Evolutionary conservation across 2,888 invertebrate species (phyloP).

Genomic region (Palloptera scutellata): DNA sequence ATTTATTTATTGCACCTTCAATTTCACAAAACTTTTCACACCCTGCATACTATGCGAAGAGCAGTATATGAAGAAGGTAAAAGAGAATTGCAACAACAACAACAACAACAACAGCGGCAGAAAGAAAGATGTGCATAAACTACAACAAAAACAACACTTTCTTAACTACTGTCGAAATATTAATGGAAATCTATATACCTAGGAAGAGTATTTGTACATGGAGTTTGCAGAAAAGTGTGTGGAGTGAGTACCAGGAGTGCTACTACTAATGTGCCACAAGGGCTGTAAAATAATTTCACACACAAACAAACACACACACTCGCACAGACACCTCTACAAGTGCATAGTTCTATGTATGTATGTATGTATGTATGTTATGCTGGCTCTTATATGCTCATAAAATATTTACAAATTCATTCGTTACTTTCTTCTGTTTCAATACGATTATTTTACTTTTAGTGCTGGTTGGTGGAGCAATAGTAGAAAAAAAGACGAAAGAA

Average conservation of each 20-base stretch:
- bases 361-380: not conserved
- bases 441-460: no score
- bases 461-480: no score
- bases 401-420: conserved; percentile 62
- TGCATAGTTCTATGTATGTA: conserved; percentile 10
- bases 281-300: conserved; percentile 51
- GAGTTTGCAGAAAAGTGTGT: no score
- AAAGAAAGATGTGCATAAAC: not conserved
- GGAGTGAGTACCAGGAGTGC: no score
- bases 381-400: conserved; percentile 56
- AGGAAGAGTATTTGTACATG: no score
- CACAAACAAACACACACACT: conserved; percentile 1
- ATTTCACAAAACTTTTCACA: no score
- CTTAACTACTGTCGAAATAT: conserved; percentile 47
- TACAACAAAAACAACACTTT: not conserved
- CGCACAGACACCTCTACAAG: conserved; percentile 1
- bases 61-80: no score
- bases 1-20: conserved; percentile 25
- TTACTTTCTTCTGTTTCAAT: conserved; percentile 44
- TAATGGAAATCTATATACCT: conserved; percentile 52
- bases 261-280: conserved; percentile 61
- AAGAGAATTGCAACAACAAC: not conserved
- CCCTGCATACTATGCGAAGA: no score
- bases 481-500: no score
- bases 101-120: not conserved